These are phyloP conservation scores for Phataginus tetradactyla DNA, from an alignment of 2,797 vertebrate species.

Conservation along the genomic window DNA sequence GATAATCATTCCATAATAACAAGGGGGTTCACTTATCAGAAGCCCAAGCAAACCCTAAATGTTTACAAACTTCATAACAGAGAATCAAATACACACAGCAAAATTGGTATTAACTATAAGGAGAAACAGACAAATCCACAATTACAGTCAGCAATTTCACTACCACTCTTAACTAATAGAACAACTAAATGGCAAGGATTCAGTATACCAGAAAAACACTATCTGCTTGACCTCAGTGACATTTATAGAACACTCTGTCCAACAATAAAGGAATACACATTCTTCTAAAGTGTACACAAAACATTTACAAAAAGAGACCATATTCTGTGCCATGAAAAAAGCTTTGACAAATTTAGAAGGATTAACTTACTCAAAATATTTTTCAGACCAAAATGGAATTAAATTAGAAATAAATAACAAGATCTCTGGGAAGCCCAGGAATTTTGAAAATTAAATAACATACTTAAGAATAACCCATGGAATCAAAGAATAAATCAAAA, in stretches of 20 bases:
- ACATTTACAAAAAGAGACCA: not conserved
- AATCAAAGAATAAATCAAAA: not conserved
- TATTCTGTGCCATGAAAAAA: not conserved
- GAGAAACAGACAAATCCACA: not conserved
- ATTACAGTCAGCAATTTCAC: not conserved
- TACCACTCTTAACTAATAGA: not conserved
- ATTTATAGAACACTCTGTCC: not conserved
- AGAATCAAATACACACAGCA: not conserved
- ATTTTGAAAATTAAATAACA: conserved; percentile 25
- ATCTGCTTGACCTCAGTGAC: not conserved
- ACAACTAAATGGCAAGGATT: not conserved
- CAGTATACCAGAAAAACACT: not conserved
- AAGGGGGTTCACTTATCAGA: not conserved
- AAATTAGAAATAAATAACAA: not conserved
- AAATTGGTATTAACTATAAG: not conserved
- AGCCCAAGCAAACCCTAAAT: not conserved
- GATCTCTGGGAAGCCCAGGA: conserved; percentile 31
- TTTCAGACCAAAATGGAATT: not conserved
- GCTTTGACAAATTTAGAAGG: not conserved
- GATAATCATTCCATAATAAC: not conserved
- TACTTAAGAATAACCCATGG: conserved; percentile 23
- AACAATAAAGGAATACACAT: not conserved
- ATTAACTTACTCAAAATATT: conserved; percentile 6
- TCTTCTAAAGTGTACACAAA: not conserved
- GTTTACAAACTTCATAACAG: not conserved